A percentile compares a stretch with the other conserved stretches of the same genome.
Conservation (phyloP, 2,888 invertebrate species). For the Diachrysia chrysitis region DNA sequence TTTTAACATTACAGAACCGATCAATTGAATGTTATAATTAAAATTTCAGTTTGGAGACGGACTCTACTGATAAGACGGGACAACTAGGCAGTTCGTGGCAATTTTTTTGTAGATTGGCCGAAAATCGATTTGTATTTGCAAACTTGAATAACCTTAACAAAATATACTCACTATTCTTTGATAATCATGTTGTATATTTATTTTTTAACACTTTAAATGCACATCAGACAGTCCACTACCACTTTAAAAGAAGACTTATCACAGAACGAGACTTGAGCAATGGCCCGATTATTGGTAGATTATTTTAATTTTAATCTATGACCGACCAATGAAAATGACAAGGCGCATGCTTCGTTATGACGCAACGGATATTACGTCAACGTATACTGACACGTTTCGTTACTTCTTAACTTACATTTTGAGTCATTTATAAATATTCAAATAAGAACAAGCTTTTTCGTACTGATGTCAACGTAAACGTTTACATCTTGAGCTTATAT, state of each 20-base stretch:
- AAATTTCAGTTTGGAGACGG: slow-evolving; percentile 44
- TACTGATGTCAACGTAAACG: neutral
- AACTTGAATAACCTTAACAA: slow-evolving; percentile 79
- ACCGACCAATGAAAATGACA: slow-evolving; percentile 88
- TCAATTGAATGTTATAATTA: slow-evolving; percentile 38
- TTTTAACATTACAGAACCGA: slow-evolving; percentile 49
- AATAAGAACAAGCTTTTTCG: neutral
- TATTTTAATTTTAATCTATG: slow-evolving; percentile 85
- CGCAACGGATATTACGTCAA: slow-evolving; percentile 91
- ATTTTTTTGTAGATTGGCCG: slow-evolving; percentile 65
- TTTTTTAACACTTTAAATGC: slow-evolving; percentile 83
- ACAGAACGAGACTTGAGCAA: slow-evolving; percentile 87
- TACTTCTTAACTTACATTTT: neutral
- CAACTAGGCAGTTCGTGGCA: slow-evolving; percentile 65
- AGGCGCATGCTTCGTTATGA: slow-evolving; percentile 90
- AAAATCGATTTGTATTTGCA: slow-evolving; percentile 86
- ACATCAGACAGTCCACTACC: slow-evolving; percentile 89
- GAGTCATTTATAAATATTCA: neutral
- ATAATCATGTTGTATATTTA: slow-evolving; percentile 90
- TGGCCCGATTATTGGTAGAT: slow-evolving; percentile 81
- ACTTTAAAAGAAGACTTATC: slow-evolving; percentile 83
- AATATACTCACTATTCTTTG: slow-evolving; percentile 92
- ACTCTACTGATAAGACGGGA: slow-evolving; percentile 68
- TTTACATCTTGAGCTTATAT: neutral
- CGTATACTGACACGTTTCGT: slow-evolving; percentile 58